Conservation (phyloP, 2,888 invertebrate genomes). For the Pardosa pseudoannulata region DNA sequence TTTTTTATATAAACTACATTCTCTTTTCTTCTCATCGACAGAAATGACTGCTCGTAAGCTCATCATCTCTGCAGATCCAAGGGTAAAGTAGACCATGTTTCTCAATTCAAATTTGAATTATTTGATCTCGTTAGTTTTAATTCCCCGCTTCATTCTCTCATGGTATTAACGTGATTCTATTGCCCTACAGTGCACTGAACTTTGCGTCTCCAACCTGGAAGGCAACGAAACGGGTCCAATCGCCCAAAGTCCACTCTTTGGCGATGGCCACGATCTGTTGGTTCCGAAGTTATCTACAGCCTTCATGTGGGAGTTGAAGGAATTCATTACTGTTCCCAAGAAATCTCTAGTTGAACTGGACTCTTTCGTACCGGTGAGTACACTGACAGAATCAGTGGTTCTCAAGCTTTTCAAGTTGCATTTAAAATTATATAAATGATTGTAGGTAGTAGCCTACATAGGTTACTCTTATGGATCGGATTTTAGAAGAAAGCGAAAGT, state of each 20-base stretch:
- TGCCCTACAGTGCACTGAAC: slow-evolving; percentile 28
- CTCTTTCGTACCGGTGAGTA: slow-evolving; percentile 76
- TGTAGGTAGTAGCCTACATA: no score
- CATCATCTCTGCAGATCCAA: slow-evolving; percentile 74
- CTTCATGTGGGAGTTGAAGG: slow-evolving; percentile 76
- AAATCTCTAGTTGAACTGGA: slow-evolving; percentile 76
- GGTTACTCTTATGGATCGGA: no score
- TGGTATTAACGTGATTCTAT: not conserved
- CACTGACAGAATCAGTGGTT: not conserved
- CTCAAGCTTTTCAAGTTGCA: no score
- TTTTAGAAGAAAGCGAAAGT: no score
- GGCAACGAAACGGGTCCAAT: slow-evolving; percentile 49
- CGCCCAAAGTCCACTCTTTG: slow-evolving; percentile 72
- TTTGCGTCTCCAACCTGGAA: slow-evolving; percentile 23
- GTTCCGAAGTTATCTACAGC: slow-evolving; percentile 76
- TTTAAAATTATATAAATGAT: no score
- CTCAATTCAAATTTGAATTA: not conserved
- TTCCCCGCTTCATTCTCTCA: no score
- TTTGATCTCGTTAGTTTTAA: no score
- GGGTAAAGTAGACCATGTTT: slow-evolving; percentile 72
- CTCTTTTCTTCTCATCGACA: slow-evolving; percentile 74
- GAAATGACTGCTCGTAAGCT: slow-evolving; percentile 75
- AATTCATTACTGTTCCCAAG: slow-evolving; percentile 74
- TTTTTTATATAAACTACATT: no score
- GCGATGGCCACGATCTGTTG: slow-evolving; percentile 74